Evolutionary conservation across 2,888 invertebrate species (phyloP).

Genomic region (Agriopis aurantiaria): DNA sequence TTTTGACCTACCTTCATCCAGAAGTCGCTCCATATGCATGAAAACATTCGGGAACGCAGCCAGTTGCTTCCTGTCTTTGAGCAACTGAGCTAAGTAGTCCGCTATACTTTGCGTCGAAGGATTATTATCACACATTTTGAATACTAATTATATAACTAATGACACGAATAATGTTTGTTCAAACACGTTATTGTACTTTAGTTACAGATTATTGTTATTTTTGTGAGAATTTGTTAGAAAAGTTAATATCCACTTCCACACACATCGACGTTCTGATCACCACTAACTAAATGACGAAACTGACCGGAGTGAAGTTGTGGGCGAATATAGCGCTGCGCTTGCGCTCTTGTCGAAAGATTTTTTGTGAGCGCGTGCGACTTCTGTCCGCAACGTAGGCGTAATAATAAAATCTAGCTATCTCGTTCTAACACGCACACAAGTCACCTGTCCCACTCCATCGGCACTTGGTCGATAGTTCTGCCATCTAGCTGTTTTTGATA

Average conservation of each 20-base stretch:
- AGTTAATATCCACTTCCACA: constrained; percentile 86
- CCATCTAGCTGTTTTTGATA: constrained; percentile 74
- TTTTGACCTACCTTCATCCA: constrained; percentile 97
- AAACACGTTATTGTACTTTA: constrained; percentile 80
- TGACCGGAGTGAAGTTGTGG: constrained; percentile 85
- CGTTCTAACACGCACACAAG: constrained; percentile 59
- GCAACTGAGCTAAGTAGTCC: constrained; percentile 99
- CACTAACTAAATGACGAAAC: constrained; percentile 85
- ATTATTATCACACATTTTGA: constrained; percentile 86
- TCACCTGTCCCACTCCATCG: constrained; percentile 56
- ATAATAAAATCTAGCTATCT: constrained; percentile 73
- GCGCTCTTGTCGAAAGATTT: constrained; percentile 80
- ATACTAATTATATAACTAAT: constrained; percentile 73
- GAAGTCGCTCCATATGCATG: constrained; percentile 98
- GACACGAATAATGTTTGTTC: constrained; percentile 81
- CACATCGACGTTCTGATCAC: constrained; percentile 84
- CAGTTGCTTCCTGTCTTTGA: constrained; percentile 99
- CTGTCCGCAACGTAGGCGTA: constrained; percentile 81
- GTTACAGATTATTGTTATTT: constrained; percentile 84
- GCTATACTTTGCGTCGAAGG: constrained; percentile 98
- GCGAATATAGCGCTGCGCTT: constrained; percentile 83
- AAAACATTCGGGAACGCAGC: constrained; percentile 99
- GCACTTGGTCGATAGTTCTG: constrained; percentile 57
- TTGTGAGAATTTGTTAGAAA: constrained; percentile 85
- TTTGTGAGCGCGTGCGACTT: constrained; percentile 83